phyloP scores from a whole-genome alignment of 2,797 vertebrate genomes.

The Macropodus opercularis region DNA sequence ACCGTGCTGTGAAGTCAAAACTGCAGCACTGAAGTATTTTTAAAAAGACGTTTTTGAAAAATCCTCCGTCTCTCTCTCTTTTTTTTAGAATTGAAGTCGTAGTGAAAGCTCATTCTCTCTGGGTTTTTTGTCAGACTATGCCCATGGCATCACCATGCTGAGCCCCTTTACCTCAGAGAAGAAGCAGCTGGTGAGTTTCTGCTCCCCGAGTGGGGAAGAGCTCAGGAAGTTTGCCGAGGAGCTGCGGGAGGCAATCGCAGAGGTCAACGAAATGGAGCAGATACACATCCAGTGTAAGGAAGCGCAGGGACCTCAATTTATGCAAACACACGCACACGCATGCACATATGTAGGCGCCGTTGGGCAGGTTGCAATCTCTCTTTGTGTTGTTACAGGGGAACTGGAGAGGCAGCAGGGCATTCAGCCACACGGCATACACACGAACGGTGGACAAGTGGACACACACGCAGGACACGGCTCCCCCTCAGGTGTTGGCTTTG shows the following conservation, averaged over 20 bases:
- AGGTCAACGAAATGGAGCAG: constrained; percentile 99
- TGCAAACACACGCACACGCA: constrained; percentile 10
- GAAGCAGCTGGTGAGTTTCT: constrained; percentile 97
- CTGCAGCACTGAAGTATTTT: not conserved
- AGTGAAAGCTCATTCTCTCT: constrained; percentile 13
- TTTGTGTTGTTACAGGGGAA: constrained; percentile 86
- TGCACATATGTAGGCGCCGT: not conserved
- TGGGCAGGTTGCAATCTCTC: not conserved
- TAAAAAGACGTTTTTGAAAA: constrained; percentile 10
- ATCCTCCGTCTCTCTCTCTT: constrained; percentile 1
- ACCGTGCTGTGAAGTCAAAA: constrained; percentile 2
- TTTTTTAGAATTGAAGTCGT: constrained; percentile 17
- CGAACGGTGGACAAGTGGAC: constrained; percentile 89
- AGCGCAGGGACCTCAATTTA: not conserved
- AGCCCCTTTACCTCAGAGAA: constrained; percentile 96
- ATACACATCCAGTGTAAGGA: constrained; percentile 98
- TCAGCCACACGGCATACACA: constrained; percentile 87
- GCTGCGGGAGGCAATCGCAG: constrained; percentile 94
- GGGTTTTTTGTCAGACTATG: constrained; percentile 85
- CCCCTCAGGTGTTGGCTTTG: constrained; percentile 77
- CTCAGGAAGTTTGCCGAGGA: constrained; percentile 98
- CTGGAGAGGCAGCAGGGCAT: constrained; percentile 93
- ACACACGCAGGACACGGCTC: constrained; percentile 85
- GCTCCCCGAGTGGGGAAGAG: constrained; percentile 93
- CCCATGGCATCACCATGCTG: constrained; percentile 95